Evolutionary conservation across 2,888 invertebrate genomes (phyloP).

Genomic region (Lissonota sp.): DNA sequence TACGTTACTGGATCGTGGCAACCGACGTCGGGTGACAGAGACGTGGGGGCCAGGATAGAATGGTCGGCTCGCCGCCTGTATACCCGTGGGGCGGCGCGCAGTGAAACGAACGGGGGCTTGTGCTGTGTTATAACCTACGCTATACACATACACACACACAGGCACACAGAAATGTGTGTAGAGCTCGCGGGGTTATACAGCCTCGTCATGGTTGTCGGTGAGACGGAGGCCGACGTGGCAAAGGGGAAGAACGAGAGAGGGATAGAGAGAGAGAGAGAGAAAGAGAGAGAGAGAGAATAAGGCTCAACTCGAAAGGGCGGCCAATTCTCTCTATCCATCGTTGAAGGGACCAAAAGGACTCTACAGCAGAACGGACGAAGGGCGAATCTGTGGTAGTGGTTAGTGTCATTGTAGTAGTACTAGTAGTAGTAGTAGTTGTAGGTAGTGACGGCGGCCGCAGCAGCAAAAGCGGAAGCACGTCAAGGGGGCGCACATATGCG

Average conservation of each 20-base stretch:
- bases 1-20: conserved; percentile 57
- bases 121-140: conserved; percentile 32
- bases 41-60: conserved; percentile 58
- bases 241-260: conserved; percentile 1
- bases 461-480: conserved; percentile 57
- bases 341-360: conserved; percentile 56
- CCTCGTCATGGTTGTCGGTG: conserved; percentile 28
- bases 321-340: conserved; percentile 54
- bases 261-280: neutral
- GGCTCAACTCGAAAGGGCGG: conserved; percentile 50
- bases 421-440: conserved; percentile 17
- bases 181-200: conserved; percentile 30
- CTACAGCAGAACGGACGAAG: conserved; percentile 33
- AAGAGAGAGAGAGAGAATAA: conserved; percentile 6
- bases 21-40: conserved; percentile 61
- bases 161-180: conserved; percentile 3
- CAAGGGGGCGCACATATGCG: conserved; percentile 63
- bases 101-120: conserved; percentile 41
- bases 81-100: conserved; percentile 57
- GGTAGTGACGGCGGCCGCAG: conserved; percentile 32
- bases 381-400: conserved; percentile 45
- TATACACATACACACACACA: conserved; percentile 8
- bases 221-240: conserved; percentile 28
- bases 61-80: conserved; percentile 54
- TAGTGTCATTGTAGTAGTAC: neutral